Base-by-base conservation (phyloP, 2,797 vertebrate species). In the Sarcophilus harrisii region DNA sequence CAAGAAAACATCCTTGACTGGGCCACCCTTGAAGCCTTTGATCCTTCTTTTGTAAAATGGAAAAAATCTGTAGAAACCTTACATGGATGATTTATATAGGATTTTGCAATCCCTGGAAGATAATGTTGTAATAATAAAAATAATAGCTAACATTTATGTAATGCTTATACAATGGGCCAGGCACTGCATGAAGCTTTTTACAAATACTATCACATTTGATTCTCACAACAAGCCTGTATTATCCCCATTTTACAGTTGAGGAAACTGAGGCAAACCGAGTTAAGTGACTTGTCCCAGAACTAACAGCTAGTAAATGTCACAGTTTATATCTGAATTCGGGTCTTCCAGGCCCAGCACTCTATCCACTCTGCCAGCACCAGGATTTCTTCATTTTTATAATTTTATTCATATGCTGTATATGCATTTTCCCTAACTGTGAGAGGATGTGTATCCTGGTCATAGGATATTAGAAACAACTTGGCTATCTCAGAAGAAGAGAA, bases 31-130 rank as follows among this genome's bases (percentile, higher is more conserved):
- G 55, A 30, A 94, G 32, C 90, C 66, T 38, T 81, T 4, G 1
- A 24, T 45, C 54, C 55, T 92, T 95, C 38, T 27, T 93, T 96
- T 58, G 3, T 92, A 62, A 90, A 91, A 62, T 54, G 91, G 49
- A 45, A 58, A 12, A 93, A 5, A 29, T 0, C 92, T 52, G 52
- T 52, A 52, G 5, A 52, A 52, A 52, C 52, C 32, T 59, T 66
- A 14, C 54, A 13, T 28, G 59, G 58, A 16, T 55, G 73, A 16
- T 91, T 32, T 45, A 58, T 16, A 12, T 87, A 62, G 58, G 90
- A 14, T 59, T 0, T 21, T 87, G n/a, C 60, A 95, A 0, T 27
- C 59, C 58, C 58, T 73, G 49, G 28, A 87, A 66, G 55, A 90
- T 93, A 29, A 24, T 38, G 9, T 1, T 16, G 12, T n/a, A 8